These are phyloP conservation scores for Acleris literana DNA, from an alignment of 2,888 invertebrate species.

Conservation along the genomic window DNA sequence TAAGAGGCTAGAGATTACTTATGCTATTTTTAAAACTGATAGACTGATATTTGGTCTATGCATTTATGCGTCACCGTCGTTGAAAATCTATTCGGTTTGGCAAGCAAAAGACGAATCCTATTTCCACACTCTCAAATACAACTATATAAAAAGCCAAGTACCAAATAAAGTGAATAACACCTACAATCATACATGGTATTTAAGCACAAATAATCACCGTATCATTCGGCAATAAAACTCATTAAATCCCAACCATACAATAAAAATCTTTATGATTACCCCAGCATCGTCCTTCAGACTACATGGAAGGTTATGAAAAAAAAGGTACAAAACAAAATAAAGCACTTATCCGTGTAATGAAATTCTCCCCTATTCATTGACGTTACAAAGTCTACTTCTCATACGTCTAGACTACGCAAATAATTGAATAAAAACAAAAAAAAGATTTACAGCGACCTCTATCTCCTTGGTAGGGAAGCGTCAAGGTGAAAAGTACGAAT, in stretches of 20 bases:
- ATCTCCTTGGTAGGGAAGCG: constrained; percentile 49
- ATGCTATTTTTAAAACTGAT: too few species aligned
- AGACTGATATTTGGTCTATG: too few species aligned
- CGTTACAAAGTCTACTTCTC: constrained; percentile 42
- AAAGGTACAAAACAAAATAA: constrained; percentile 23
- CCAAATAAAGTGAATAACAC: too few species aligned
- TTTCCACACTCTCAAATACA: too few species aligned
- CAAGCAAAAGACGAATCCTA: too few species aligned
- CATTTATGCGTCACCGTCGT: too few species aligned
- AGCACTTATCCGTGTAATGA: constrained; percentile 20
- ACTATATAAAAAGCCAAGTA: too few species aligned
- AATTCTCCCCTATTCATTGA: constrained; percentile 45
- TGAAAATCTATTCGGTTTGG: too few species aligned
- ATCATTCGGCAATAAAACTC: not conserved
- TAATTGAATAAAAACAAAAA: constrained; percentile 56
- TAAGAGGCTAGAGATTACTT: too few species aligned
- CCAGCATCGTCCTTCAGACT: constrained; percentile 22
- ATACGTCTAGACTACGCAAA: constrained; percentile 57
- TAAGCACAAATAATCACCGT: not conserved
- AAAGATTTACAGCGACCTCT: constrained; percentile 50
- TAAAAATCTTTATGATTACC: constrained; percentile 10
- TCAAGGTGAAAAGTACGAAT: constrained; percentile 60
- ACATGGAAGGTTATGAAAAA: constrained; percentile 15
- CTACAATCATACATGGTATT: too few species aligned
- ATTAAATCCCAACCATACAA: not conserved